phyloP scores from a whole-genome alignment of 1,140 invertebrate genomes.

The Drosophila trapezifrons region DNA sequence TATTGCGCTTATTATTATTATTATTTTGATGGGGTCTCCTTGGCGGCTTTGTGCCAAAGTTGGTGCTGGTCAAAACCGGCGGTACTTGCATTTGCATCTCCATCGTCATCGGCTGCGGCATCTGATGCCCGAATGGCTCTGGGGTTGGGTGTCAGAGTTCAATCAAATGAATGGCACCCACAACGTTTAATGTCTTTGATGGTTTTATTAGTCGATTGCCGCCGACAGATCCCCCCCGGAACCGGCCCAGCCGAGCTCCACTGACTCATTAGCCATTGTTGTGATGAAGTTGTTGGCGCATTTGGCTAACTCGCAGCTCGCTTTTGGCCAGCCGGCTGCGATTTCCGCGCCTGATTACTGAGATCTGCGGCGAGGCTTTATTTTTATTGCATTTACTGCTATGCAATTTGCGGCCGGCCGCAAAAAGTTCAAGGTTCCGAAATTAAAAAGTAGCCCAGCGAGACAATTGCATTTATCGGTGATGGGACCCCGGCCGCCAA shows the following conservation, averaged over 20 bases:
- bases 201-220: constrained; percentile 77
- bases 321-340: constrained; percentile 60
- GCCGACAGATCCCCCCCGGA: constrained; percentile 43
- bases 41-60: constrained; percentile 45
- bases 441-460: constrained; percentile 77
- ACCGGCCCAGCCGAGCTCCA: constrained; percentile 29
- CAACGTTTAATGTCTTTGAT: constrained; percentile 81
- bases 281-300: constrained; percentile 74
- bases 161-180: constrained; percentile 80
- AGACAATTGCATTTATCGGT: constrained; percentile 35
- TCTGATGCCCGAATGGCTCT: constrained; percentile 38
- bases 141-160: constrained; percentile 68
- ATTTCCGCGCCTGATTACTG: constrained; percentile 67
- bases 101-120: constrained; percentile 6
- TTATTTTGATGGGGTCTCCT: constrained; percentile 57
- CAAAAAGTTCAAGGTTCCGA: constrained; percentile 77
- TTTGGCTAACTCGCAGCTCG: constrained; percentile 15
- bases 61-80: constrained; percentile 47
- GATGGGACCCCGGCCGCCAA: constrained; percentile 38
- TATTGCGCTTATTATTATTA: constrained; percentile 66
- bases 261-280: constrained; percentile 81
- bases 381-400: constrained; percentile 68
- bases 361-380: constrained; percentile 66
- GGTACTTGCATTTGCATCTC: constrained; percentile 52
- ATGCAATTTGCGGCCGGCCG: constrained; percentile 59